Percentiles rank a stretch among this genome's conserved stretches.
phyloP scores from a whole-genome alignment of 2,888 invertebrate genomes.

The Bombylius discolor region DNA sequence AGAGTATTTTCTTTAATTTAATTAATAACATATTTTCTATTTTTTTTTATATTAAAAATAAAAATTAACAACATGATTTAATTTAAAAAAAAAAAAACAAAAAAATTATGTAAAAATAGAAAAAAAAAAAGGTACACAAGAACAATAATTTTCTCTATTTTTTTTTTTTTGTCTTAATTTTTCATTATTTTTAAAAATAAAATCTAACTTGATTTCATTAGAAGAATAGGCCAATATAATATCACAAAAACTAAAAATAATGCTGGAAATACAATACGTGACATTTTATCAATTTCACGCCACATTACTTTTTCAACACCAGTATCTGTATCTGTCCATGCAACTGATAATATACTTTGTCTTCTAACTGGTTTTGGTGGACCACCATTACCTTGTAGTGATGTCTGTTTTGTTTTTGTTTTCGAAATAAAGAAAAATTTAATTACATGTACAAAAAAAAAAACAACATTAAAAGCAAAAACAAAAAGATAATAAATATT shows the following conservation, averaged over 20 bases:
- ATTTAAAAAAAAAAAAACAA: no score
- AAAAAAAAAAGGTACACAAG: no score
- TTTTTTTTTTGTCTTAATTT: no score
- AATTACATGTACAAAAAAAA: not conserved
- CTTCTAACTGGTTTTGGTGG: conserved; percentile 34
- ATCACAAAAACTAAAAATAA: conserved; percentile 64
- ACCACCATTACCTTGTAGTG: conserved; percentile 36
- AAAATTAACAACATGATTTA: no score
- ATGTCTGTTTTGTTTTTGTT: conserved; percentile 27
- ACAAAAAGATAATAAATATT: conserved; percentile 1
- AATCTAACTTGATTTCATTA: conserved; percentile 43
- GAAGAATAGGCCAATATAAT: conserved; percentile 65
- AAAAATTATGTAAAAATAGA: no score
- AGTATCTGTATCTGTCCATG: conserved; percentile 52
- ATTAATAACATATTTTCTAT: no score
- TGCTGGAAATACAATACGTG: conserved; percentile 62
- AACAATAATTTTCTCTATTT: no score
- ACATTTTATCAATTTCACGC: conserved; percentile 64
- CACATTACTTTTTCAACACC: conserved; percentile 63
- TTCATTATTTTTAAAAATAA: conserved; percentile 7
- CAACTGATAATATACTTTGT: conserved; percentile 41
- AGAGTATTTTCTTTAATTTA: no score
- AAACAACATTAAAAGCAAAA: not conserved
- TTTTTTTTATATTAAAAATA: no score
- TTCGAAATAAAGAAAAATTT: not conserved